Percentiles rank a stretch among this genome's conserved stretches.
phyloP scores from a whole-genome alignment of 2,888 invertebrate genomes.

The Coenonympha glycerion region DNA sequence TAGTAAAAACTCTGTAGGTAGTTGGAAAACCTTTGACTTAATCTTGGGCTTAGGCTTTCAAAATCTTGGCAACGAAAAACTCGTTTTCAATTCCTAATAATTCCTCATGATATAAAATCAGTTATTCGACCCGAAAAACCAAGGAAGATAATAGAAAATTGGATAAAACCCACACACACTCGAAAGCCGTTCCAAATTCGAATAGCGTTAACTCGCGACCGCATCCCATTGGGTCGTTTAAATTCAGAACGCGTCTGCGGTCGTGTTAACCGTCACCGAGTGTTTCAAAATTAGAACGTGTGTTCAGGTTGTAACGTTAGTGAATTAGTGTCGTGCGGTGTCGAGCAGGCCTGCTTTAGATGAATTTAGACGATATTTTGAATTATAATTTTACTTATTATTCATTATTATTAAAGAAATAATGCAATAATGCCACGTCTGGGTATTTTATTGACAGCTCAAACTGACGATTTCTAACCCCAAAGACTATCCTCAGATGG shows the following conservation, averaged over 20 bases:
- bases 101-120: not conserved
- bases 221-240: slow-evolving; percentile 51
- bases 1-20: too few relatives aligned
- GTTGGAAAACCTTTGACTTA: too few relatives aligned
- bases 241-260: slow-evolving; percentile 63
- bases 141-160: slow-evolving; percentile 16
- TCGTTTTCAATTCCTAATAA: too few relatives aligned
- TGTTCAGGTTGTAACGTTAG: slow-evolving; percentile 19
- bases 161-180: slow-evolving; percentile 6
- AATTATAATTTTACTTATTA: slow-evolving; percentile 1
- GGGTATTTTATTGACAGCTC: too few relatives aligned
- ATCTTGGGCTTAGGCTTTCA: too few relatives aligned
- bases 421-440: too few relatives aligned
- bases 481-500: too few relatives aligned
- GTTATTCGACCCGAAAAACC: not conserved
- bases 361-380: slow-evolving; percentile 5
- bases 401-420: too few relatives aligned
- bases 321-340: slow-evolving; percentile 24
- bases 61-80: too few relatives aligned
- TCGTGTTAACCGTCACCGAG: slow-evolving; percentile 46
- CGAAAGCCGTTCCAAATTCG: slow-evolving; percentile 31
- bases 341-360: not conserved
- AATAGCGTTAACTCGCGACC: slow-evolving; percentile 45
- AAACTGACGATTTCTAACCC: too few relatives aligned
- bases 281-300: slow-evolving; percentile 29